Conservation (phyloP, 1,140 invertebrate genomes). For the Hypothenemus hampei region DNA sequence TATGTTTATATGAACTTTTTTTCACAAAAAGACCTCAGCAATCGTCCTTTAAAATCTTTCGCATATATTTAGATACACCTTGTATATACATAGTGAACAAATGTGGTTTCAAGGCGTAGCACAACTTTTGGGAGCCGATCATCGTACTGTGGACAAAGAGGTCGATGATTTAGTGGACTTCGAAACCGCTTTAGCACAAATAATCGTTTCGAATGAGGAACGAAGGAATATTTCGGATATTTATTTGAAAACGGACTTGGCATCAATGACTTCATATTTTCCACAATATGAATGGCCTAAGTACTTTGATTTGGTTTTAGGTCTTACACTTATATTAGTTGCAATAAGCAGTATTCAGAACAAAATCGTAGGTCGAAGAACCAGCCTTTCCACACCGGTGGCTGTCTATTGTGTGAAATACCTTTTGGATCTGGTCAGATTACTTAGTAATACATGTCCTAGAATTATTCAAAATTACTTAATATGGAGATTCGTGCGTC, state of each 20-base stretch:
- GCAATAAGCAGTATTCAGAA: not conserved
- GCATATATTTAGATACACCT: too few relatives aligned
- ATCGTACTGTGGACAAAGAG: constrained; percentile 54
- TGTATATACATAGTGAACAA: too few relatives aligned
- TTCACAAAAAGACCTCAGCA: too few relatives aligned
- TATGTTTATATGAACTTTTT: too few relatives aligned
- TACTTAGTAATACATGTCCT: constrained; percentile 46
- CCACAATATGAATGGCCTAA: constrained; percentile 74
- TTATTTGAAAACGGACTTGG: constrained; percentile 72
- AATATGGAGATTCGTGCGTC: constrained; percentile 82
- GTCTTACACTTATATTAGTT: not conserved
- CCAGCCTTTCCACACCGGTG: constrained; percentile 59
- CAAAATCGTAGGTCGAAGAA: constrained; percentile 43
- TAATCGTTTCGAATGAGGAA: constrained; percentile 75
- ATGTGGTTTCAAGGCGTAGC: constrained; percentile 56
- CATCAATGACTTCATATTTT: constrained; percentile 60
- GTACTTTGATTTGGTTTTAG: constrained; percentile 40
- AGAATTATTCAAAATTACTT: constrained; percentile 69
- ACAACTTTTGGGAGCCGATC: constrained; percentile 60
- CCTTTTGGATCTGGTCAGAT: constrained; percentile 49
- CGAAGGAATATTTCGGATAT: constrained; percentile 73
- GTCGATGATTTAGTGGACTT: constrained; percentile 75
- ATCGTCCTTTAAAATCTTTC: too few relatives aligned
- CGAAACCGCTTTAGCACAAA: constrained; percentile 75
- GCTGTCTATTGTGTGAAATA: constrained; percentile 71